Conservation (phyloP, 2,888 invertebrate genomes). For the Thera britannica region DNA sequence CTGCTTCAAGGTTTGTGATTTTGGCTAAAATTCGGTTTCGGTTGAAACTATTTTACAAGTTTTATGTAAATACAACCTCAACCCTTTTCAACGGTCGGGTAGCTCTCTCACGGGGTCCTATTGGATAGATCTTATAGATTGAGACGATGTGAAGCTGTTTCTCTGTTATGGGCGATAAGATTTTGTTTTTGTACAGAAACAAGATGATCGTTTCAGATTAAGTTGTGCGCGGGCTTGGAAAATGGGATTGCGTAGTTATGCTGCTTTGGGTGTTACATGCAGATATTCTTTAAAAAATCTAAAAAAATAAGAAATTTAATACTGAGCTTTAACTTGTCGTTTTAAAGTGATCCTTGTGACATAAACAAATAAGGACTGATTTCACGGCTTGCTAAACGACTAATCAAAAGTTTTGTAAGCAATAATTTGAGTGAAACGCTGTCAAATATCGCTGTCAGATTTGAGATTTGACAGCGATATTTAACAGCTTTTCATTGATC, state of each 20-base stretch:
- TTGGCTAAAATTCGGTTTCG: slow-evolving; percentile 5
- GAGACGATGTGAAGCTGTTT: slow-evolving; percentile 33
- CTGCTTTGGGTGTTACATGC: slow-evolving; percentile 9
- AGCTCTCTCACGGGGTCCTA: slow-evolving; percentile 48
- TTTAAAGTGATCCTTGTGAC: too few relatives aligned
- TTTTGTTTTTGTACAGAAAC: slow-evolving; percentile 32
- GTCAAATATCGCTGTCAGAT: too few relatives aligned
- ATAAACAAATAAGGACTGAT: too few relatives aligned
- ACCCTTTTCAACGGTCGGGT: slow-evolving; percentile 45
- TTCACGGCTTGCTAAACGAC: too few relatives aligned
- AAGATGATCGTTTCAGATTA: slow-evolving; percentile 26
- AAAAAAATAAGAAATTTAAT: not conserved
- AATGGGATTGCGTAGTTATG: slow-evolving; percentile 21
- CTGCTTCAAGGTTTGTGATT: not conserved
- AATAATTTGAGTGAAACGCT: too few relatives aligned
- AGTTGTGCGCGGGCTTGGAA: slow-evolving; percentile 8
- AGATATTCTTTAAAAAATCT: not conserved
- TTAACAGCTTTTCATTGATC: too few relatives aligned
- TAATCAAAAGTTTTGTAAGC: too few relatives aligned
- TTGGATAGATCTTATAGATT: slow-evolving; percentile 37
- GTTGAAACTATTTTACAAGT: slow-evolving; percentile 6
- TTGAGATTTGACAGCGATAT: too few relatives aligned
- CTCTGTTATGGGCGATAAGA: slow-evolving; percentile 30
- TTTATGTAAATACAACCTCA: slow-evolving; percentile 40
- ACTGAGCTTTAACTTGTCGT: too few relatives aligned